These are phyloP conservation scores for Peromyscus melanophrys DNA, from an alignment of 2,797 vertebrate species.

Conservation along the genomic window DNA sequence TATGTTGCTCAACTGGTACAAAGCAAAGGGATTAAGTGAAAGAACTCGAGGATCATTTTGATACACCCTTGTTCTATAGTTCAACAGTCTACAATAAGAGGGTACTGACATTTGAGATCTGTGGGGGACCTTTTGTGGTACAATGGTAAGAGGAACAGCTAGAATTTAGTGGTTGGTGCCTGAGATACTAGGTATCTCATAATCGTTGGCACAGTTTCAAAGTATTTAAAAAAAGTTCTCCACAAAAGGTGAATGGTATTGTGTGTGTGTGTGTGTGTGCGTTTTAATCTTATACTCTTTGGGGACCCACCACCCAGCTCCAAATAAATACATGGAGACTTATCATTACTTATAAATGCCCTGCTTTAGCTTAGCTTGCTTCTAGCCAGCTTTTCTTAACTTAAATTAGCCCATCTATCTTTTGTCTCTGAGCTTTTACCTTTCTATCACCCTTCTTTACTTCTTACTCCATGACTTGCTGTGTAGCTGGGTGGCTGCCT, in stretches of 20 bases:
- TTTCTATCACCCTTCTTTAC: neutral
- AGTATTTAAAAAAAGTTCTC: neutral
- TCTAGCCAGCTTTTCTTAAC: neutral
- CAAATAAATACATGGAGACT: neutral
- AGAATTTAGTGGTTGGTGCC: slow-evolving; percentile 14
- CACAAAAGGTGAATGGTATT: neutral
- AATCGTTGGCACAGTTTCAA: neutral
- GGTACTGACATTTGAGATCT: neutral
- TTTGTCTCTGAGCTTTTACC: neutral
- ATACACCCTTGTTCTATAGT: neutral
- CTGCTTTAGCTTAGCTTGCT: neutral
- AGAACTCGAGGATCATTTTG: neutral
- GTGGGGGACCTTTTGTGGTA: neutral
- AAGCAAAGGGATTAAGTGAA: neutral
- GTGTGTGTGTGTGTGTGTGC: no score
- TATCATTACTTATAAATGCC: neutral
- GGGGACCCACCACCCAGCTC: neutral
- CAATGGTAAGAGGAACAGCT: neutral
- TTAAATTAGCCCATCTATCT: neutral
- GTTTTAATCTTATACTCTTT: neutral
- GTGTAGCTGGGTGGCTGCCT: neutral
- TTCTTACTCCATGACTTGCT: neutral
- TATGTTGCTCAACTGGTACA: neutral
- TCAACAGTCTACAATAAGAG: neutral
- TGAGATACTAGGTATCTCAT: neutral